phyloP scores from a whole-genome alignment of 2,113 vertebrate species.

The Alosa alosa region DNA sequence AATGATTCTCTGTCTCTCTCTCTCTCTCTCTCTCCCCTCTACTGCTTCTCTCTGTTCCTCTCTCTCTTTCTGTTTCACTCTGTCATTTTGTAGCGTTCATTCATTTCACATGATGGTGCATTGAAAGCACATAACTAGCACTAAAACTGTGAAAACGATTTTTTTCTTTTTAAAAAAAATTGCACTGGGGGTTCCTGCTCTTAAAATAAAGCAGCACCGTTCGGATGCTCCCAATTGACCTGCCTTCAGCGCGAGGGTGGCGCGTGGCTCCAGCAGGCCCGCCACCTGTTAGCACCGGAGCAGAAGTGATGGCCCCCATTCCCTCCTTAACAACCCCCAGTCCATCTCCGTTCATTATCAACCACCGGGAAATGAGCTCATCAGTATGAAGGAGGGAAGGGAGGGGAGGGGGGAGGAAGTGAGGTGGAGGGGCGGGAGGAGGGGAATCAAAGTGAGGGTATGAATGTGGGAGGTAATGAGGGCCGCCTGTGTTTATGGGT shows the following conservation, averaged over 20 bases:
- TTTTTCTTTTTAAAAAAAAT: not conserved
- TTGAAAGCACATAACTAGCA: not conserved
- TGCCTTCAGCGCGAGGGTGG: not conserved
- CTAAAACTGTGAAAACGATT: not conserved
- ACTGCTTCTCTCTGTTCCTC: constrained; percentile 19
- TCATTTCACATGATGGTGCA: not conserved
- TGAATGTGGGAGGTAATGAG: constrained; percentile 49
- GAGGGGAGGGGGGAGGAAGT: not conserved
- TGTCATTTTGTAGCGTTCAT: constrained; percentile 19
- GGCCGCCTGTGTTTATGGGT: constrained; percentile 67
- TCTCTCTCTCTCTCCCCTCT: constrained; percentile 27
- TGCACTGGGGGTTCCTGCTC: not conserved
- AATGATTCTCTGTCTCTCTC: constrained; percentile 51
- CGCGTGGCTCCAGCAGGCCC: not conserved
- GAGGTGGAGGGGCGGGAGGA: constrained; percentile 18
- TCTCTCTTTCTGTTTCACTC: constrained; percentile 28
- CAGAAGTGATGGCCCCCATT: constrained; percentile 34
- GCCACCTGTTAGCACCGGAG: not conserved
- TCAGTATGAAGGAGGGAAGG: constrained; percentile 8
- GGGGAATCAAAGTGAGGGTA: not conserved
- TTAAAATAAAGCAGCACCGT: not conserved
- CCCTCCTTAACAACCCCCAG: constrained; percentile 36
- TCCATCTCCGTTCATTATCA: constrained; percentile 54
- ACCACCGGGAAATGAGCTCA: constrained; percentile 47
- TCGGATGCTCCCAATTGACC: constrained; percentile 6